Percentiles rank a stretch among this genome's conserved stretches.
These are phyloP conservation scores for Hipposideros larvatus DNA, from an alignment of 2,797 vertebrate genomes.

Conservation along the genomic window DNA sequence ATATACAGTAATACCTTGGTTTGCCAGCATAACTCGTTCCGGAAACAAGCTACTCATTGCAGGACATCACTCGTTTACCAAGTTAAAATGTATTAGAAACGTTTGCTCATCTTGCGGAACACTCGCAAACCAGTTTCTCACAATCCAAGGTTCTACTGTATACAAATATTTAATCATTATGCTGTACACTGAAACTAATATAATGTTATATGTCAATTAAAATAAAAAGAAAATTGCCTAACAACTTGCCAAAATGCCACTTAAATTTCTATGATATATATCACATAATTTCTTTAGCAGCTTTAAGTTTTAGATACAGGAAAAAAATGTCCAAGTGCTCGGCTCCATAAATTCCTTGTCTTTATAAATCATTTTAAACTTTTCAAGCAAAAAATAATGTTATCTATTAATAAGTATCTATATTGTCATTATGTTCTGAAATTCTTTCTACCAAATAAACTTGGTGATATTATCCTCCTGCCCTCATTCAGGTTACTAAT, in stretches of 20 bases:
- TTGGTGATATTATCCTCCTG: background rate
- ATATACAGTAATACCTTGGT: background rate
- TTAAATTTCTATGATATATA: background rate
- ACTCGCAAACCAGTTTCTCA: too few species aligned
- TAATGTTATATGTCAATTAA: background rate
- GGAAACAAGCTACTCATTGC: too few species aligned
- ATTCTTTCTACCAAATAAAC: background rate
- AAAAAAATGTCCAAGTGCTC: background rate
- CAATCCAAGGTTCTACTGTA: background rate
- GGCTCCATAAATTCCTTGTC: background rate
- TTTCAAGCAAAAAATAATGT: background rate
- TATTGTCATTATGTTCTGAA: background rate
- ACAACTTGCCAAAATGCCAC: background rate
- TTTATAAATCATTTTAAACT: background rate
- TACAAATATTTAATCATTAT: background rate
- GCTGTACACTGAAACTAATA: background rate
- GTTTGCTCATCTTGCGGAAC: too few species aligned
- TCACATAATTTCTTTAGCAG: background rate
- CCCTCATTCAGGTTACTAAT: background rate
- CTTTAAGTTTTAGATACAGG: constrained; percentile 2
- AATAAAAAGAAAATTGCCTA: background rate
- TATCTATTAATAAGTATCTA: background rate
- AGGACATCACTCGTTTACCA: too few species aligned
- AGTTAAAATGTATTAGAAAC: too few species aligned
- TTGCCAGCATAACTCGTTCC: too few species aligned